Base-by-base conservation (phyloP, 2,113 vertebrate genomes). In the Corythaixoides concolor region DNA sequence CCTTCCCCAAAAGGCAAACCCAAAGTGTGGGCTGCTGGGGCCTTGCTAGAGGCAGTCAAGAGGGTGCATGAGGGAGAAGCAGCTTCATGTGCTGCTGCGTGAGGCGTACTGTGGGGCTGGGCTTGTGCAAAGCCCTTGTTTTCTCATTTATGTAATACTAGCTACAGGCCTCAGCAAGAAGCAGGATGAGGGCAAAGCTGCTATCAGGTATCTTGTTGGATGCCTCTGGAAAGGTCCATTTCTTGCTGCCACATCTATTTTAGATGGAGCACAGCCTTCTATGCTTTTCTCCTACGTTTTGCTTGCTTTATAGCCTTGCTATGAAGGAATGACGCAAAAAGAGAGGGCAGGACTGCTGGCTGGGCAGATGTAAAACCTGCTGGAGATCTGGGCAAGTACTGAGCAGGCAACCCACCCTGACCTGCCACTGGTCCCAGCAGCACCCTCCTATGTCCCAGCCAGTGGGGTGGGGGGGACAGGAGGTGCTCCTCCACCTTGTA, bases 271-370 rank as follows among this genome's bases (percentile, higher is more conserved):
- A 18, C 5, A 43, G 17, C 8, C 3, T 8, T 17, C 15, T 41
- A 20, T 30, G 32, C 5, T 78, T 24, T 53, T 30, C 20, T 56
- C 2, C 8, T 15, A 6, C 6, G 4, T 56, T 86, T 73, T 11
- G 18, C 8, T 0, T 10, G 16, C 9, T 64, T 23, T 49, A 90
- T 49, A 90, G 30, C 28, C 70, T 76, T 23, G 32, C 67, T 9
- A 7, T 28, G 15, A 64, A 49, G 41, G 41, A 81, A 9, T 0
- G 12, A 43, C 30, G 16, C 5, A 10, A 32, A 80, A 80, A 43
- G 18, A 35, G 9, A 50, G 21, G 41, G 19, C 17, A 33, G 28
- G 12, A 12, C 32, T 0, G 0, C 12, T 4, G 53, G 10, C 27
- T 55, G 53, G 16, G 8, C 32, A 26, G 11, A 6, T 18, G 64